Evolutionary conservation across 2,888 invertebrate species (phyloP).

Genomic region (Polyommatus iphigenia): DNA sequence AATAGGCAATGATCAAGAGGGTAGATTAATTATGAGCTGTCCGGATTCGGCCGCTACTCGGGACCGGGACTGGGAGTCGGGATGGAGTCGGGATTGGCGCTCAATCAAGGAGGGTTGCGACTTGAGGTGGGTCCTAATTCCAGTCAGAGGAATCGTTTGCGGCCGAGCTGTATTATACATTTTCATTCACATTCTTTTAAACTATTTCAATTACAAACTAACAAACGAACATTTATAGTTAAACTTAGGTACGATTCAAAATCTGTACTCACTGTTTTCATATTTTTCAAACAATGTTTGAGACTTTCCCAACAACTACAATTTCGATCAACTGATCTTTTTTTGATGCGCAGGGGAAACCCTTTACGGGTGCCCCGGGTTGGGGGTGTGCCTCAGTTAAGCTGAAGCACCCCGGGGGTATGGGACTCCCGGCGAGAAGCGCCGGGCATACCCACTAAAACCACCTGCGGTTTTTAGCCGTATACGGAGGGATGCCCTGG

Average conservation of each 20-base stretch:
- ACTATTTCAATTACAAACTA: not conserved
- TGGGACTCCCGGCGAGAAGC: no score
- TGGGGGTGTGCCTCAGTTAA: no score
- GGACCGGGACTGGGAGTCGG: no score
- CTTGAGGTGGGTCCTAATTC: not conserved
- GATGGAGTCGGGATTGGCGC: not conserved
- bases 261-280: not conserved
- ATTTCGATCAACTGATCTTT: no score
- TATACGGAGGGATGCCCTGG: no score
- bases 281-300: no score
- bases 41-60: not conserved
- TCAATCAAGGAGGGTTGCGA: not conserved
- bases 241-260: not conserved
- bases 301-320: no score
- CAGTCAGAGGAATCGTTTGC: not conserved
- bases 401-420: no score
- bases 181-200: not conserved
- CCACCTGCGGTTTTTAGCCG: no score
- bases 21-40: not conserved
- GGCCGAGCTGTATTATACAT: not conserved
- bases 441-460: no score
- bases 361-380: no score
- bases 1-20: not conserved
- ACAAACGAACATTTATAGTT: not conserved
- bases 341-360: no score